Evolutionary conservation across 2,113 vertebrate species (phyloP).

Genomic region (Cathartes aura): DNA sequence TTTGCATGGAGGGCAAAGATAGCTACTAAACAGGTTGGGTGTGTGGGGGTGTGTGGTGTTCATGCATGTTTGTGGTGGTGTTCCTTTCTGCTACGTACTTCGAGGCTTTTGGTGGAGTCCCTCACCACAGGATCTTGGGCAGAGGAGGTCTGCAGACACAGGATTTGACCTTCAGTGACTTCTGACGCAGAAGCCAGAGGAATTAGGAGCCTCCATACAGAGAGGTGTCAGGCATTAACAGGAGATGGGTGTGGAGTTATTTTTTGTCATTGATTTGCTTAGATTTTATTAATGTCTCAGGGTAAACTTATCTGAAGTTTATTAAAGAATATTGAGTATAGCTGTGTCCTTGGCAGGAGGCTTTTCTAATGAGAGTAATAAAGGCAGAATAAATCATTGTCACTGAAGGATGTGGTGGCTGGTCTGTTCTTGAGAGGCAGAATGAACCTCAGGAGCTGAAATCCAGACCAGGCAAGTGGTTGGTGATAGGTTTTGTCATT

Average conservation of each 20-base stretch:
- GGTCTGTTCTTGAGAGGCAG: not conserved
- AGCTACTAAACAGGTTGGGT: rapidly evolving
- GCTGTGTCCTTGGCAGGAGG: conserved; percentile 9
- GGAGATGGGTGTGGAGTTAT: not conserved
- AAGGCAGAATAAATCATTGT: conserved; percentile 49
- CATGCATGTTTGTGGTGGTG: not conserved
- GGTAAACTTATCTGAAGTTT: conserved; percentile 20
- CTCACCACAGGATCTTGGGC: not conserved
- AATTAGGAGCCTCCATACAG: not conserved
- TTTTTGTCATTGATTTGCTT: conserved; percentile 42
- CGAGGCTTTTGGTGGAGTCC: not conserved
- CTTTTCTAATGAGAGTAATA: conserved; percentile 32
- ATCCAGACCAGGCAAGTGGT: not conserved
- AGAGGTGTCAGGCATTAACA: not conserved
- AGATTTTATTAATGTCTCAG: conserved; percentile 16
- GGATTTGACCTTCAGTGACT: not conserved
- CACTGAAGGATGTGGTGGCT: not conserved
- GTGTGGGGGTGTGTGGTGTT: not conserved
- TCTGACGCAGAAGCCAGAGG: not conserved
- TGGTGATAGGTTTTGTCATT: not conserved
- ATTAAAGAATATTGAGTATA: conserved; percentile 10
- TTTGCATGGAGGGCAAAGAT: not conserved
- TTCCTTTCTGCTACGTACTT: not conserved
- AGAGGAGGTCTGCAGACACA: not conserved
- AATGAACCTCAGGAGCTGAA: not conserved